Conservation (phyloP, 2,888 invertebrate genomes). For the Parascotia fuliginaria region DNA sequence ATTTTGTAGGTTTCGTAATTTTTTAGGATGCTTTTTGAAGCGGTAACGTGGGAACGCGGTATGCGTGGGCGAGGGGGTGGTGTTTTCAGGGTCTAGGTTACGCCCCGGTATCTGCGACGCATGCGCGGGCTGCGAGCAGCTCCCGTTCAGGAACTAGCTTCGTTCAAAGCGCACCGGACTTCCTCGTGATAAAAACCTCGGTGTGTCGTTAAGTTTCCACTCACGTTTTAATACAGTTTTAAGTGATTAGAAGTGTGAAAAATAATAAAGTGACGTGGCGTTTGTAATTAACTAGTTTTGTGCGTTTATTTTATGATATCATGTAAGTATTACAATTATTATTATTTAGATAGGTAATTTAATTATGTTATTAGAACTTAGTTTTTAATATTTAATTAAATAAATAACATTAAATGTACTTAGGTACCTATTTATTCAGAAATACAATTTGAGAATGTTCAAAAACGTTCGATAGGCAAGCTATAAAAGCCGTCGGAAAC, state of each 20-base stretch:
- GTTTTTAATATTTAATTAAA: too few relatives aligned
- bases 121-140: slow-evolving; percentile 63
- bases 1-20: slow-evolving; percentile 25
- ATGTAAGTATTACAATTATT: neutral
- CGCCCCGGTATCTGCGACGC: slow-evolving; percentile 74
- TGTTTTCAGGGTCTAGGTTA: slow-evolving; percentile 86
- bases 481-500: neutral
- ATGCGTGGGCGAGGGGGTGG: slow-evolving; percentile 78
- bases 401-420: too few relatives aligned
- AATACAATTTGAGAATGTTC: too few relatives aligned
- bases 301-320: neutral
- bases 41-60: slow-evolving; percentile 69
- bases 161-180: slow-evolving; percentile 65
- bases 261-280: neutral
- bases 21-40: slow-evolving; percentile 51
- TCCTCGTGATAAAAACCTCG: slow-evolving; percentile 55
- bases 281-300: neutral
- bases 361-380: too few relatives aligned
- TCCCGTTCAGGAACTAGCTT: slow-evolving; percentile 55
- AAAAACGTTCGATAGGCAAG: neutral
- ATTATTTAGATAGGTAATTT: neutral
- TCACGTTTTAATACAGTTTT: neutral
- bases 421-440: too few relatives aligned
- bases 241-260: slow-evolving; percentile 22
- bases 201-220: slow-evolving; percentile 9